These are phyloP conservation scores for Drosophila navojoa DNA, from an alignment of 1,140 invertebrate genomes.

Conservation along the genomic window DNA sequence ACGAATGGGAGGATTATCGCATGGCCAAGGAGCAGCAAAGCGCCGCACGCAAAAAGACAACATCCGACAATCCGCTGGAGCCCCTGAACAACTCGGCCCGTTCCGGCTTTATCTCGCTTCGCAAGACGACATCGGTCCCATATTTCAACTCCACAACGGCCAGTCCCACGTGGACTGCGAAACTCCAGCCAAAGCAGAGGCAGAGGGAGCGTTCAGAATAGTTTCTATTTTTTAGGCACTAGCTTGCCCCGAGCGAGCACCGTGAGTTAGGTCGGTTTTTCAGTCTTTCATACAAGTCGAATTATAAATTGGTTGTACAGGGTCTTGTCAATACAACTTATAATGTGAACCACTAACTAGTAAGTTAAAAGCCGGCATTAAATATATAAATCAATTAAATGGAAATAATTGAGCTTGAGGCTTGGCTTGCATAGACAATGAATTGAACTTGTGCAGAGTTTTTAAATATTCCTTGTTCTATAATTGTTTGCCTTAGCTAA, in stretches of 20 bases:
- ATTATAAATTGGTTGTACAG: constrained; percentile 7
- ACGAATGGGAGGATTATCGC: constrained; percentile 26
- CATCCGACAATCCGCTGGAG: background rate
- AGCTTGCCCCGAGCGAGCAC: background rate
- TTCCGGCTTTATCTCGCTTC: constrained; percentile 1
- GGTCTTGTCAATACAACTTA: constrained; percentile 5
- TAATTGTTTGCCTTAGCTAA: background rate
- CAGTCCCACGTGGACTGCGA: background rate
- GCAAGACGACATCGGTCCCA: constrained; percentile 8
- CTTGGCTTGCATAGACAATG: too few species aligned
- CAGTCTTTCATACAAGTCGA: background rate
- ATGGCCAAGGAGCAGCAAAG: background rate
- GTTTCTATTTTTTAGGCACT: background rate
- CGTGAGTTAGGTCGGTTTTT: background rate
- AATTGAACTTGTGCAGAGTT: too few species aligned
- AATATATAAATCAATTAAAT: background rate
- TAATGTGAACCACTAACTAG: background rate
- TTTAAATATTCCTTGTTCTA: background rate
- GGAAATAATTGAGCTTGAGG: too few species aligned
- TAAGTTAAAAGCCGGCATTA: background rate
- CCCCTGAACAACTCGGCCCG: background rate
- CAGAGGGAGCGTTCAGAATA: background rate
- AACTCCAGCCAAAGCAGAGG: background rate
- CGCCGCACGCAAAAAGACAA: background rate
- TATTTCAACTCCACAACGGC: background rate